These are phyloP conservation scores for Rhopalosiphum maidis DNA, from an alignment of 1,140 invertebrate genomes.

Conservation along the genomic window DNA sequence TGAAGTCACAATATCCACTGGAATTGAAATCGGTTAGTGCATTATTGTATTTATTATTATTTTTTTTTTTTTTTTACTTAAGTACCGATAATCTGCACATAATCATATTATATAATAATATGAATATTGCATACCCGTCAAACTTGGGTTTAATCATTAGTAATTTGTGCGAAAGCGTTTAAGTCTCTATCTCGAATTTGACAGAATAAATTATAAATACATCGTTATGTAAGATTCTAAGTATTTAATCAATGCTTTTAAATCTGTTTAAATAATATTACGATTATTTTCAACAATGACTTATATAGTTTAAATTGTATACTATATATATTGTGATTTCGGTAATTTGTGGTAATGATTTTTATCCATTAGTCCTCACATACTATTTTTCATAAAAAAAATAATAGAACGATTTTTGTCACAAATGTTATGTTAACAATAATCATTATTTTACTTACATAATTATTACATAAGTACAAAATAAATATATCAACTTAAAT, in stretches of 20 bases:
- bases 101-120: background rate
- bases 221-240: background rate
- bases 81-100: background rate
- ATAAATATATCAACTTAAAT: too few relatives aligned
- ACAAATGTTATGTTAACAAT: too few relatives aligned
- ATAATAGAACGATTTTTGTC: too few relatives aligned
- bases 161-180: background rate
- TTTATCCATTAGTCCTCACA: too few relatives aligned
- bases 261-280: background rate
- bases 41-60: background rate
- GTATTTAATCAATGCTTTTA: background rate
- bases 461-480: too few relatives aligned
- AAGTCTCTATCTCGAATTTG: background rate
- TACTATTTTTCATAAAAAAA: too few relatives aligned
- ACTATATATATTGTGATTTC: background rate
- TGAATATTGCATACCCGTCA: background rate
- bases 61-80: background rate
- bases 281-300: background rate
- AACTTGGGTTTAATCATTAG: background rate
- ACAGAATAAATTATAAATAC: background rate
- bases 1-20: slow-evolving; percentile 67
- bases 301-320: background rate
- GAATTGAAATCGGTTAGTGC: slow-evolving; percentile 70
- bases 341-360: too few relatives aligned
- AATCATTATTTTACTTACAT: too few relatives aligned